phyloP scores from a whole-genome alignment of 2,888 invertebrate genomes.

The Sympetrum striolatum region DNA sequence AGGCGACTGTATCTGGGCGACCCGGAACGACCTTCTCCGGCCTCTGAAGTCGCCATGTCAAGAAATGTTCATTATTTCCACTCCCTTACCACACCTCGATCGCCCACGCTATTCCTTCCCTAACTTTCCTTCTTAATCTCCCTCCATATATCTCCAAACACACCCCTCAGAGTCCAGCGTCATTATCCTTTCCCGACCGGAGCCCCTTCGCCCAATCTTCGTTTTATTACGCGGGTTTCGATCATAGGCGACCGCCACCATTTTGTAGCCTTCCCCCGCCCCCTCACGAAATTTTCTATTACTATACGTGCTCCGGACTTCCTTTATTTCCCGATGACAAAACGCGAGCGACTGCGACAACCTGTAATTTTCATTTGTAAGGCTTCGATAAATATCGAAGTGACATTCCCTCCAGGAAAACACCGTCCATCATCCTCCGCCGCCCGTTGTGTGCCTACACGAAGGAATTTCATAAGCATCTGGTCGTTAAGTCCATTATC shows the following conservation, averaged over 20 bases:
- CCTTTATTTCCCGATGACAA: not conserved
- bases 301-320: not conserved
- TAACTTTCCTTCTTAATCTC: not conserved
- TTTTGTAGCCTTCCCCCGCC: not conserved
- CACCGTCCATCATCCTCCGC: not conserved
- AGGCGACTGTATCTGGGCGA: not conserved
- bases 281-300: not conserved
- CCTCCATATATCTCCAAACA: not conserved
- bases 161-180: not conserved
- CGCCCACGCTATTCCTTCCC: not conserved
- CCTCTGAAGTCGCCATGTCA: not conserved
- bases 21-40: not conserved
- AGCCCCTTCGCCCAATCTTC: not conserved
- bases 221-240: not conserved
- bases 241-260: not conserved
- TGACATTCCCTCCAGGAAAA: not conserved
- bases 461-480: not conserved
- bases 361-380: not conserved
- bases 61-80: not conserved
- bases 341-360: not conserved
- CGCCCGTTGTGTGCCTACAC: not conserved
- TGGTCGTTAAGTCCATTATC: not conserved
- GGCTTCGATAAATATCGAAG: not conserved
- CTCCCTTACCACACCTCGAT: not conserved
- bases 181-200: not conserved